Base-by-base conservation (phyloP, 2,797 vertebrate species). In the Orientallactaga sibirica region DNA sequence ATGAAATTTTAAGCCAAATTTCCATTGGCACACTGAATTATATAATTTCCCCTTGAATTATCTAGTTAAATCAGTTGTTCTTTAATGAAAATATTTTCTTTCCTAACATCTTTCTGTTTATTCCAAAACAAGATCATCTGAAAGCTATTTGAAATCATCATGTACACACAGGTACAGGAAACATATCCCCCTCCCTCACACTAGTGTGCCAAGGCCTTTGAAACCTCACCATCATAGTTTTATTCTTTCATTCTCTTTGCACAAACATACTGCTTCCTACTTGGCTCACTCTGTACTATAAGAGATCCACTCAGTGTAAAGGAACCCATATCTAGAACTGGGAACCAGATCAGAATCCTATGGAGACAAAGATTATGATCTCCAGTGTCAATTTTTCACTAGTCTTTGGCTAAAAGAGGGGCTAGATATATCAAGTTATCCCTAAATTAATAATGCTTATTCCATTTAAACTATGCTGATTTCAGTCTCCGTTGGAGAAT, bases 71-170 rank as follows among this genome's bases (percentile, higher is more conserved):
- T 77, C 61, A 95, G 93, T 80, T 64, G 4, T 4, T 83, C 48
- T 75, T 88, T 91, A 22, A 66, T 90, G 58, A 93, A 81, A 41
- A 27, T 16, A 70, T 85, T 91, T 85, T 15, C 19, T 92, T 93
- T 78, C n/a, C 62, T 76, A 20, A 10, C 25, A 64, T 25, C 19
- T 85, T 93, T 91, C 22, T 20, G 29, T 91, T 81, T 89, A 77
- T 86, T 48, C 48, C 83, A 86, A 58, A 29, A 77, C 68, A 64
- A 9, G 68, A 67, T 70, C 55, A 71, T 48, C 74, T 12, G 66
- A 37, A n/a, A 88, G 24, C 15, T 27, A 22, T 66, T 82, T 78
- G 24, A 91, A 80, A 78, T 61, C 9, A 43, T 20, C 64, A 1
- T 19, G 6, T 27, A 58, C 25, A 66, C 37, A 52, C 2, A 5